phyloP scores from a whole-genome alignment of 1,140 invertebrate genomes.

The Brachionus rotundiformis region DNA sequence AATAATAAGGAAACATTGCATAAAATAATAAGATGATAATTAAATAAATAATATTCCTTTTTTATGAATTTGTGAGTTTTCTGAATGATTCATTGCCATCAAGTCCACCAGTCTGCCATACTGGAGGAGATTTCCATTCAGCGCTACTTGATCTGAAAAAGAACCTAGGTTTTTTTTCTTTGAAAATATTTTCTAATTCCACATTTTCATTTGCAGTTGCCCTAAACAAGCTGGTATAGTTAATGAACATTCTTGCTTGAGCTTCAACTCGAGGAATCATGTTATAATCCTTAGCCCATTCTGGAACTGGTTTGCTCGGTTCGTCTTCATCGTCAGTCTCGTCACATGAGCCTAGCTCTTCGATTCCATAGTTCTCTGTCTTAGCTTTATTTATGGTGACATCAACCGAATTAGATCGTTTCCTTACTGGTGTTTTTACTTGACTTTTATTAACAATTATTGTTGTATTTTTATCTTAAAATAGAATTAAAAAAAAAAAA shows the following conservation, averaged over 20 bases:
- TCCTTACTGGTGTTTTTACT: not conserved
- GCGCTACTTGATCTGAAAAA: conserved; percentile 29
- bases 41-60: no score
- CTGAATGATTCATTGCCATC: conserved; percentile 23
- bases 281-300: conserved; percentile 25
- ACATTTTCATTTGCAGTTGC: not conserved
- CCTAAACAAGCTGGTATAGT: conserved; percentile 45
- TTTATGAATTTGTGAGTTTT: no score
- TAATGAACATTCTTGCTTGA: not conserved
- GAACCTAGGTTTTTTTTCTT: conserved; percentile 24
- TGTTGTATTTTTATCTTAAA: not conserved
- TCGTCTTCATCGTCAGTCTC: conserved; percentile 51
- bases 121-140: conserved; percentile 8
- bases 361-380: conserved; percentile 10
- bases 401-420: conserved; percentile 10
- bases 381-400: not conserved
- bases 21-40: no score
- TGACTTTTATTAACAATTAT: not conserved
- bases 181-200: conserved; percentile 18
- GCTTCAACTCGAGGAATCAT: not conserved
- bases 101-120: conserved; percentile 20
- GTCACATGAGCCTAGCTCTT: conserved; percentile 16
- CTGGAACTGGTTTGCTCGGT: conserved; percentile 42
- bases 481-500: no score
- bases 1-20: no score